Conservation (phyloP, 2,888 invertebrate species). For the Ornithoptera alexandrae region DNA sequence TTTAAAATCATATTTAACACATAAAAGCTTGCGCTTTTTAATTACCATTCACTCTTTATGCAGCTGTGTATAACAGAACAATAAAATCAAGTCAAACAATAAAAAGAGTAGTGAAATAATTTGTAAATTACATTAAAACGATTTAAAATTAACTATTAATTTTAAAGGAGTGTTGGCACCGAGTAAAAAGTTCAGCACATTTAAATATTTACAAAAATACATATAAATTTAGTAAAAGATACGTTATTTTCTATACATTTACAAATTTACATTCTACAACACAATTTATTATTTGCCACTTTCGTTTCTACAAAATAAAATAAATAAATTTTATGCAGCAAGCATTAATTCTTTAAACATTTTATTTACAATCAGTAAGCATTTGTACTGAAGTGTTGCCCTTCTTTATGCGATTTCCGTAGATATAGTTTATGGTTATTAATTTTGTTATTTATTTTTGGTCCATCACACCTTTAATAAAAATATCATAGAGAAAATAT, state of each 20-base stretch:
- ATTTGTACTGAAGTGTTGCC: conserved; percentile 10
- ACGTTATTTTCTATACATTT: conserved; percentile 34
- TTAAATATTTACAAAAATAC: conserved; percentile 47
- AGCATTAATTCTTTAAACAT: conserved; percentile 6
- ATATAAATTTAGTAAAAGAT: conserved; percentile 56
- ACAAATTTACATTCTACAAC: conserved; percentile 35
- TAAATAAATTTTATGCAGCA: conserved; percentile 10
- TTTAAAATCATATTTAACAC: too few relatives aligned
- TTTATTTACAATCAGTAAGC: conserved; percentile 17
- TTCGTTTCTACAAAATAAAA: background rate
- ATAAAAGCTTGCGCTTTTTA: conserved; percentile 15
- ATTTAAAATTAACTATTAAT: conserved; percentile 52
- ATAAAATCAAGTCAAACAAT: conserved; percentile 27
- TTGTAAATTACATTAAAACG: conserved; percentile 45
- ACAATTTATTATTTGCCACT: conserved; percentile 29
- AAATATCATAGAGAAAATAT: background rate
- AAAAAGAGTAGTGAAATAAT: conserved; percentile 33
- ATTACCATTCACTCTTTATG: conserved; percentile 12
- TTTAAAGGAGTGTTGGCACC: conserved; percentile 54
- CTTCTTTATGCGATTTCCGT: too few relatives aligned
- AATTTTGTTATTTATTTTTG: conserved; percentile 8
- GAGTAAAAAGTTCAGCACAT: conserved; percentile 73
- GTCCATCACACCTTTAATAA: conserved; percentile 21
- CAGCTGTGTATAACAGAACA: conserved; percentile 30
- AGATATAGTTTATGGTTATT: too few relatives aligned